Conservation (phyloP, 2,797 vertebrate species). For the Tauraco hartlaubi region DNA sequence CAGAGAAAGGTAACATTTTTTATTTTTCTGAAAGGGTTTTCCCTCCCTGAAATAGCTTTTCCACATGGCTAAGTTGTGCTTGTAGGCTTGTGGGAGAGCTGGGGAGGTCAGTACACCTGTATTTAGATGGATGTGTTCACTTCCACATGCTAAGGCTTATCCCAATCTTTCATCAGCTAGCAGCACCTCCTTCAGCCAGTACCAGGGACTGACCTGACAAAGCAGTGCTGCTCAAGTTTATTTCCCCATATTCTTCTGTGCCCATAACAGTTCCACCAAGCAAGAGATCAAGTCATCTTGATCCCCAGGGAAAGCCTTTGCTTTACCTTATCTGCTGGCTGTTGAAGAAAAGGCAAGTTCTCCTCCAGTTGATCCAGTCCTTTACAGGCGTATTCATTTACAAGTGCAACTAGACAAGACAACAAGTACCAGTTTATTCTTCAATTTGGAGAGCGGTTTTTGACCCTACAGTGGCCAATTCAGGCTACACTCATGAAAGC, state of each 20-base stretch:
- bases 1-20: not conserved
- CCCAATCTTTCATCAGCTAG: not conserved
- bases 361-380: conserved; percentile 81
- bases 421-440: not conserved
- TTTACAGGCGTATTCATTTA: conserved; percentile 78
- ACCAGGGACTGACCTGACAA: not conserved
- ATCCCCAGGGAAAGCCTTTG: not conserved
- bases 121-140: accelerated
- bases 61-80: accelerated
- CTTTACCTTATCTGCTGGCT: conserved; percentile 80
- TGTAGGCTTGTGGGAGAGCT: not conserved
- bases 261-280: not conserved
- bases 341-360: conserved; percentile 78
- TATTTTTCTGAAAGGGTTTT: no score
- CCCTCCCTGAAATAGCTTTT: not conserved
- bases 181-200: not conserved
- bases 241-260: not conserved
- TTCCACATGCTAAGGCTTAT: not conserved
- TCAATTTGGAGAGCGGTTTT: not conserved
- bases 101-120: not conserved
- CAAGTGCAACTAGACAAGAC: conserved; percentile 66
- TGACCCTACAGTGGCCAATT: not conserved
- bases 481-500: not conserved
- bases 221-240: not conserved
- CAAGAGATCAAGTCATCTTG: not conserved